Evolutionary conservation across 2,113 vertebrate genomes (phyloP).

Genomic region (Podarcis muralis): DNA sequence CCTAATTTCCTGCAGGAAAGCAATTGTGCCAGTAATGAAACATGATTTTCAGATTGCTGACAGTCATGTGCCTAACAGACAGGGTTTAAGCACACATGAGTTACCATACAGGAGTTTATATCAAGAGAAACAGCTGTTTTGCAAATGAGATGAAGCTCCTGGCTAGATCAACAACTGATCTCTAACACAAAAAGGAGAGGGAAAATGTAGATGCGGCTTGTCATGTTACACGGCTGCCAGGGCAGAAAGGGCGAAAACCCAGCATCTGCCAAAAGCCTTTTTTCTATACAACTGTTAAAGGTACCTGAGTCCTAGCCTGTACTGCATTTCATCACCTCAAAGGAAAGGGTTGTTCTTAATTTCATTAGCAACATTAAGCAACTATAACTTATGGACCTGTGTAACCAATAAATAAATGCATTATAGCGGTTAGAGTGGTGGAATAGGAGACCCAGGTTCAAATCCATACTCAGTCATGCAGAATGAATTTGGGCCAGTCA

Average conservation of each 20-base stretch:
- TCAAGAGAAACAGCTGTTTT: not conserved
- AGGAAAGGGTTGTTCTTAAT: not conserved
- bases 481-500: not conserved
- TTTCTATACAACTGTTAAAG: not conserved
- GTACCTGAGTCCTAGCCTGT: not conserved
- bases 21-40: constrained; percentile 23
- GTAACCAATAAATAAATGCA: not conserved
- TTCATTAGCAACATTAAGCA: not conserved
- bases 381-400: not conserved
- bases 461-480: not conserved
- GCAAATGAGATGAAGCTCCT: constrained; percentile 22
- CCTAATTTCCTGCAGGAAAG: constrained; percentile 19
- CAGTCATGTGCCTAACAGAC: not conserved
- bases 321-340: not conserved
- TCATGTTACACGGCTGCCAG: not conserved
- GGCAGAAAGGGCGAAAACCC: not conserved
- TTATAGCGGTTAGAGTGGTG: not conserved
- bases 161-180: constrained; percentile 14
- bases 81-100: constrained; percentile 20
- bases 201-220: not conserved
- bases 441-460: not conserved
- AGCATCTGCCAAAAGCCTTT: not conserved
- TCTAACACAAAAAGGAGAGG: not conserved
- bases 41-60: constrained; percentile 15
- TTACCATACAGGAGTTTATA: not conserved